phyloP scores from a whole-genome alignment of 1,140 invertebrate species.

The Drosophila triauraria region DNA sequence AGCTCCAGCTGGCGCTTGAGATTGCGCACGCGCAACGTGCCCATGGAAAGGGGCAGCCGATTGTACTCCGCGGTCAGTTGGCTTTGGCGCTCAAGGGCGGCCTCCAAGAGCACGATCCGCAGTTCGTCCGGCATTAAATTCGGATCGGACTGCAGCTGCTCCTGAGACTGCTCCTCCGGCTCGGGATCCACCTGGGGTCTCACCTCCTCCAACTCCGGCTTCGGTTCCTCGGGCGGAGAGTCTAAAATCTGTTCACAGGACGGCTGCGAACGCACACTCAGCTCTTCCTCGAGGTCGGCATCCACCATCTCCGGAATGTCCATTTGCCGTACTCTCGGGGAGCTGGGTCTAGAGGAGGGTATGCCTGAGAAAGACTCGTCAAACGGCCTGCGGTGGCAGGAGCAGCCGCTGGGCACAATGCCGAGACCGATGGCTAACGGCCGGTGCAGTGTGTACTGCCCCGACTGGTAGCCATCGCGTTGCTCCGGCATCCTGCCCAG shows the following conservation, averaged over 20 bases:
- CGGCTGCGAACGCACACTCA: conserved; percentile 9
- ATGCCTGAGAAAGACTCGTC: background rate
- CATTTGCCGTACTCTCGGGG: conserved; percentile 38
- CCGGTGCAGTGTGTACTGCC: conserved; percentile 36
- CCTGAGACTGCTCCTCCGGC: background rate
- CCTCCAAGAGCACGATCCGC: conserved; percentile 25
- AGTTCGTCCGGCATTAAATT: conserved; percentile 38
- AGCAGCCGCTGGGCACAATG: conserved; percentile 17
- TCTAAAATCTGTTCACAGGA: background rate
- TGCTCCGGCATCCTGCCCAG: conserved; percentile 55
- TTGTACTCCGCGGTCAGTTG: conserved; percentile 63
- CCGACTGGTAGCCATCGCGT: conserved; percentile 31
- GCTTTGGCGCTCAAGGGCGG: conserved; percentile 27
- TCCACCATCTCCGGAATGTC: conserved; percentile 63
- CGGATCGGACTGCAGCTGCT: background rate
- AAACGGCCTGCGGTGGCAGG: background rate
- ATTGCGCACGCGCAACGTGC: conserved; percentile 65
- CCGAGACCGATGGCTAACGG: conserved; percentile 14
- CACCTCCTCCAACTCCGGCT: conserved; percentile 9
- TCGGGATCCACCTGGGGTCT: background rate
- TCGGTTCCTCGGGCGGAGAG: background rate
- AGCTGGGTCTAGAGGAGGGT: background rate
- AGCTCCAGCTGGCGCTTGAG: conserved; percentile 54
- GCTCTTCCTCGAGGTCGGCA: conserved; percentile 40
- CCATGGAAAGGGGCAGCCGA: conserved; percentile 58